Evolutionary conservation across 2,888 invertebrate genomes (phyloP), one percentile per base, ranked within the genome.

Genomic region (Leptogaster cylindrica): DNA sequence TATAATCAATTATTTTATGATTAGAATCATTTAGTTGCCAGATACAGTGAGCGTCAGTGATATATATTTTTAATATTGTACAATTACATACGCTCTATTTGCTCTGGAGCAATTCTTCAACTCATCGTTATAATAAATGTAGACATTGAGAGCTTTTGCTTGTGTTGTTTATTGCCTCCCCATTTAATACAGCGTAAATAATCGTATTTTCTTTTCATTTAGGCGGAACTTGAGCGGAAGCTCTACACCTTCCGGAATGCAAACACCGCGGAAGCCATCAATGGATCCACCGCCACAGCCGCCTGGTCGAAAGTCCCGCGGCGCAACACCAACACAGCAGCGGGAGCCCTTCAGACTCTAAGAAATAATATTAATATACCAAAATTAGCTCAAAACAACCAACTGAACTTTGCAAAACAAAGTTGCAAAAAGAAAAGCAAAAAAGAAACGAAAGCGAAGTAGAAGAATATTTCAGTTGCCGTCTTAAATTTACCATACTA

Each of bases 331-430:
- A 51, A 78, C 79, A 28, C 78, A 79, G 69, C 80, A 81, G 80
- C 86, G 88, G 76, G 89, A 89, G 83, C 90, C 90, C 74, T 90
- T 90, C 84, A 86, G 89, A 82, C 86, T 90, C 72, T 90, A 88
- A 83, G 82, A n/a, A 16, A 16, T 4, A 3, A 51, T 28, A 28
- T 25, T 28, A 41, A 41, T 10, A 51, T 10, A 2, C 8, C 10
- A 51, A n/a, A 14, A 51, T 28, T 16, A 27, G 27, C 28, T 16
- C 27, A 25, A 28, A 51, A 51, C 27, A 31, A 25, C 31, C 39
- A 58, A 39, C 39, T 44, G 27, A 48, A 48, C n/a, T 12, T 12
- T 14, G 14, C 18, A 55, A 16, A 16, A 16, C 7, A 51, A 10
- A 51, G 25, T 28, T 27, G 6, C 51, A 14, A 33, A 8, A 55